Evolutionary conservation across 1,140 invertebrate species (phyloP), one percentile per base, ranked within the genome.

Genomic region (Drosophila grimshawi): DNA sequence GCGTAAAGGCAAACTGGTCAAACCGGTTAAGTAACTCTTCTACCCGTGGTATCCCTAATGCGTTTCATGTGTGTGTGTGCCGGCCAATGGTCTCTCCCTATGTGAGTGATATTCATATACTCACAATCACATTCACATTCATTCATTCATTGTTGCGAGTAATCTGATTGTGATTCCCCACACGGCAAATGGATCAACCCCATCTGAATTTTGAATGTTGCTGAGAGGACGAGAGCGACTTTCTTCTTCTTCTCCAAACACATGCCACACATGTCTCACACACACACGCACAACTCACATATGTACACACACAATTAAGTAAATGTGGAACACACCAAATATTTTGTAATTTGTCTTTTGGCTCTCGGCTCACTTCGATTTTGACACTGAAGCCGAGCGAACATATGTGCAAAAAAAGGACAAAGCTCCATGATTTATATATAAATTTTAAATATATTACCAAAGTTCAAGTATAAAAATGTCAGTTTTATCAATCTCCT

Each of bases 1-100:
- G 33, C 6, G 6, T 6, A 39, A 35, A 30, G 8, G 3, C 7
- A 53, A 72, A 76, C 69, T 63, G 57, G 75, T 73, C 64, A 77
- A 77, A 77, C 75, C 63, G 53, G 75, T 73, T 57, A 35, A 7
- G 19, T 32, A 45, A 43, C 8, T 5, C 27, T 32, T 10, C 4
- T 33, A 4, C 0, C 5, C 5, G 33, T 33, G 3, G 33, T 33
- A 43, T 43, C 10, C 39, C 10, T 43, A 3, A 43, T 56, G 43
- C 49, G 35, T 37, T 19, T 19, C 49, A 30, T 56, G 43, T 59
- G 35, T 37, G 43, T 48, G 32, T 37, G 43, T 56, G 32, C 32
- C 10, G 29, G 45, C 32, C 52, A 55, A 10, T 37, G 33, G 52
- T 35, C 37, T 10, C 3, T 7, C 39, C 39, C 6, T 41, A 19